These are phyloP conservation scores for Lagocephalus sceleratus DNA, from an alignment of 2,797 vertebrate genomes.

Conservation along the genomic window DNA sequence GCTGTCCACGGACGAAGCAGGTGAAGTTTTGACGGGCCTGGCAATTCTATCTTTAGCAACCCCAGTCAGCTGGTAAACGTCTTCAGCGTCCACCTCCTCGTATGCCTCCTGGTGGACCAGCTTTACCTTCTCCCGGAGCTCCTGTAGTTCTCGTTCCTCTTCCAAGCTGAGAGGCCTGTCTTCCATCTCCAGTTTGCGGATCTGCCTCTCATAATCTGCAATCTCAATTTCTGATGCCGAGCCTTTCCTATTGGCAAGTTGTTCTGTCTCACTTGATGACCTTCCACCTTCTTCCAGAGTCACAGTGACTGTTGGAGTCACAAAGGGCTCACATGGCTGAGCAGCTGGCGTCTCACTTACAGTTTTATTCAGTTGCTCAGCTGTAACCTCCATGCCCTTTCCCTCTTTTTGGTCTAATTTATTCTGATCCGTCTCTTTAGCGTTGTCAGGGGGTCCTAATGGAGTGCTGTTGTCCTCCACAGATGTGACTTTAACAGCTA, in stretches of 20 bases:
- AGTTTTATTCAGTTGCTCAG: conserved; percentile 28
- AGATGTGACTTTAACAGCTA: conserved; percentile 64
- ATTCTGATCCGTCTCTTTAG: conserved; percentile 48
- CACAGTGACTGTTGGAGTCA: conserved; percentile 77
- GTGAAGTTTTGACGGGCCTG: conserved; percentile 75
- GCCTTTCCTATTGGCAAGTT: conserved; percentile 68
- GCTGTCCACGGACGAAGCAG: conserved; percentile 79
- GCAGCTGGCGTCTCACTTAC: conserved; percentile 27
- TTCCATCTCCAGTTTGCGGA: conserved; percentile 82
- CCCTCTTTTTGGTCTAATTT: conserved; percentile 47
- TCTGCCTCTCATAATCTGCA: conserved; percentile 79
- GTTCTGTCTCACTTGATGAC: conserved; percentile 56
- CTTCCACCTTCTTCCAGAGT: conserved; percentile 75
- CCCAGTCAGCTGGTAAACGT: conserved; percentile 88
- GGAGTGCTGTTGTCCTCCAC: conserved; percentile 50
- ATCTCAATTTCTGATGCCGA: conserved; percentile 71
- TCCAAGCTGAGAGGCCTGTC: conserved; percentile 79
- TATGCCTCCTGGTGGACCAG: conserved; percentile 96
- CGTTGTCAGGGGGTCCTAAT: conserved; percentile 12
- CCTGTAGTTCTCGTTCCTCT: conserved; percentile 80
- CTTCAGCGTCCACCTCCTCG: conserved; percentile 91
- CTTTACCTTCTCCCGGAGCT: conserved; percentile 93
- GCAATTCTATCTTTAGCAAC: conserved; percentile 78
- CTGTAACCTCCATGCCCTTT: conserved; percentile 32
- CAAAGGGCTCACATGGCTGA: conserved; percentile 60